These are phyloP conservation scores for Danio albolineatus DNA, from an alignment of 2,797 vertebrate species.

Conservation along the genomic window DNA sequence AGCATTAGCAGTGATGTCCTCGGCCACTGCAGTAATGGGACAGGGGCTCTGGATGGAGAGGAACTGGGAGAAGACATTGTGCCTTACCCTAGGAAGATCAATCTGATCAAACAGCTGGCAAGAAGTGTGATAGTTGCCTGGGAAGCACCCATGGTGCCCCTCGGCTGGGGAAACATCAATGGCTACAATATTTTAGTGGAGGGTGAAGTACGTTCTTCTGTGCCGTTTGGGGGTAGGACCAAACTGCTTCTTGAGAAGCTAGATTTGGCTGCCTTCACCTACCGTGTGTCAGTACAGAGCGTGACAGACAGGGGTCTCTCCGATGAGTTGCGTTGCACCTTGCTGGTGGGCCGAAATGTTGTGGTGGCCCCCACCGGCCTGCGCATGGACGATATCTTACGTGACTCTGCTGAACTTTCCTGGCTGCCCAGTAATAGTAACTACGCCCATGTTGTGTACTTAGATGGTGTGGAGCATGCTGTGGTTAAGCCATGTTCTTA, in stretches of 20 bases:
- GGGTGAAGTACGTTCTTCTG: constrained; percentile 85
- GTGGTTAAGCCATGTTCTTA: constrained; percentile 86
- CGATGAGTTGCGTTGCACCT: constrained; percentile 91
- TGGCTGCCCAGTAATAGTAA: constrained; percentile 98
- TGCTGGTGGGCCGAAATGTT: constrained; percentile 93
- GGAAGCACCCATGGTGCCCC: constrained; percentile 90
- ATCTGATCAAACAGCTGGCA: constrained; percentile 96
- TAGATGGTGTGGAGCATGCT: constrained; percentile 90
- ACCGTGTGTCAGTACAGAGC: constrained; percentile 91
- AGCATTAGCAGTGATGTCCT: constrained; percentile 70
- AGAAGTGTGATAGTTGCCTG: constrained; percentile 98
- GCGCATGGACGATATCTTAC: constrained; percentile 89
- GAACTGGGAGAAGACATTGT: constrained; percentile 93
- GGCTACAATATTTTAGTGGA: constrained; percentile 94
- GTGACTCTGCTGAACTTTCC: constrained; percentile 91
- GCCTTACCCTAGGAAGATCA: constrained; percentile 97
- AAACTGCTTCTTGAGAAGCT: constrained; percentile 96
- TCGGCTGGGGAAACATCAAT: constrained; percentile 89
- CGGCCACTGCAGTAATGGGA: constrained; percentile 83
- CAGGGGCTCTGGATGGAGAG: constrained; percentile 81
- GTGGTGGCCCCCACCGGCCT: constrained; percentile 92
- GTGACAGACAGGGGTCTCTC: constrained; percentile 87
- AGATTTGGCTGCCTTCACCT: constrained; percentile 86
- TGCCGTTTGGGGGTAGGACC: constrained; percentile 83
- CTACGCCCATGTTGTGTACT: constrained; percentile 92